Evolutionary conservation across 2,113 vertebrate genomes (phyloP).

Genomic region (Syngnathus floridae): DNA sequence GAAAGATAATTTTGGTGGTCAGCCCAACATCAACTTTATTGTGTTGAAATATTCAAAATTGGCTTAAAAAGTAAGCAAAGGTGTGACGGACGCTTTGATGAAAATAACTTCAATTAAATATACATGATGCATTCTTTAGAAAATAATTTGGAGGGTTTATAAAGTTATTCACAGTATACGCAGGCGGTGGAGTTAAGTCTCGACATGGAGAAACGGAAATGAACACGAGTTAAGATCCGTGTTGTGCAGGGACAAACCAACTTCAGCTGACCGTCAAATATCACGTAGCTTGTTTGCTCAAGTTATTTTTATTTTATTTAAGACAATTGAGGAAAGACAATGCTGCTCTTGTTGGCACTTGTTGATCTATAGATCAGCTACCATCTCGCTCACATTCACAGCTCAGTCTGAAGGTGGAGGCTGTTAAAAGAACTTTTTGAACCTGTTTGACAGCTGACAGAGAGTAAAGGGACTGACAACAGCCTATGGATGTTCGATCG

Average conservation of each 20-base stretch:
- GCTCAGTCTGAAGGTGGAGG: slow-evolving; percentile 35
- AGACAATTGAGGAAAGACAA: slow-evolving; percentile 37
- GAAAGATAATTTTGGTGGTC: slow-evolving; percentile 10
- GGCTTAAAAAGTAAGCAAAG: slow-evolving; percentile 32
- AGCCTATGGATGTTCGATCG: slow-evolving; percentile 16
- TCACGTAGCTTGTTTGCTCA: slow-evolving; percentile 8
- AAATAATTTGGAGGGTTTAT: slow-evolving; percentile 56
- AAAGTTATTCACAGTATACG: slow-evolving; percentile 70
- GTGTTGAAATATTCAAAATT: slow-evolving; percentile 9
- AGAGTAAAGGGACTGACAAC: slow-evolving; percentile 65
- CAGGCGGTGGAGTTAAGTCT: slow-evolving; percentile 61
- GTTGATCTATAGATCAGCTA: slow-evolving; percentile 54
- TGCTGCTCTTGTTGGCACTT: slow-evolving; percentile 64
- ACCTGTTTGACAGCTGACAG: slow-evolving; percentile 58
- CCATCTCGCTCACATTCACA: slow-evolving; percentile 54
- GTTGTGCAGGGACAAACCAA: slow-evolving; percentile 37
- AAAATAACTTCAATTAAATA: slow-evolving; percentile 39
- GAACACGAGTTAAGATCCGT: slow-evolving; percentile 53
- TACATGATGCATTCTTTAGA: slow-evolving; percentile 54
- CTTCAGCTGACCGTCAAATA: slow-evolving; percentile 17
- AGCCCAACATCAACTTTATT: slow-evolving; percentile 8
- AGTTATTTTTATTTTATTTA: slow-evolving; percentile 14
- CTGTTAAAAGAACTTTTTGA: slow-evolving; percentile 39
- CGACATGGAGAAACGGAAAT: slow-evolving; percentile 64
- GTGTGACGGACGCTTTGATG: slow-evolving; percentile 48